These are phyloP conservation scores for Fulica atra DNA, from an alignment of 2,113 vertebrate species.

Conservation along the genomic window DNA sequence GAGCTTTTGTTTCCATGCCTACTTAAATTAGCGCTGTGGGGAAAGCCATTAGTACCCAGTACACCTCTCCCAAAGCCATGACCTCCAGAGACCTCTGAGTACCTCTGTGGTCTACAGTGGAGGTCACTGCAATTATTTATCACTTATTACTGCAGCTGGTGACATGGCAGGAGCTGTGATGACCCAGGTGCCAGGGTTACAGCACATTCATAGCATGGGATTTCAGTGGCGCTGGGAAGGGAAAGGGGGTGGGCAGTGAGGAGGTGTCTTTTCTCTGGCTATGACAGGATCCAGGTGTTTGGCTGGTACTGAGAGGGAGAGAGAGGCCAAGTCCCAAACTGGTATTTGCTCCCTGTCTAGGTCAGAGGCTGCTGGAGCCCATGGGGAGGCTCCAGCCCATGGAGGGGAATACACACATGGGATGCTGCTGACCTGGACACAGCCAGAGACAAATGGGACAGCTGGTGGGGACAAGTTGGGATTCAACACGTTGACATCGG, in stretches of 20 bases:
- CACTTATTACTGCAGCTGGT: not conserved
- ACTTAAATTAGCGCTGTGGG: not conserved
- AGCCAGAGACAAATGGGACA: fast-evolving
- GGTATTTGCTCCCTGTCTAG: not conserved
- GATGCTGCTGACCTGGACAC: not conserved
- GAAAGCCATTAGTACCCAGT: not conserved
- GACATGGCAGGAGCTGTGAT: not conserved
- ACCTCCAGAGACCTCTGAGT: not conserved
- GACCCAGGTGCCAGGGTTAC: not conserved
- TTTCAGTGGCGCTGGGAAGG: not conserved
- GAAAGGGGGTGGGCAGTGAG: no score
- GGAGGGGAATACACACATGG: not conserved
- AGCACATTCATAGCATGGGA: not conserved
- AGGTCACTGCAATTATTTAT: not conserved
- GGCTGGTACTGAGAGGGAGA: not conserved
- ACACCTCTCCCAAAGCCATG: not conserved
- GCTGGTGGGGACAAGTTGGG: not conserved
- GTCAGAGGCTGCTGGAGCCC: not conserved
- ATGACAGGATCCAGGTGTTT: not conserved
- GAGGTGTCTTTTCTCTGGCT: not conserved
- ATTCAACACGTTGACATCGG: not conserved
- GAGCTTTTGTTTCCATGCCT: not conserved
- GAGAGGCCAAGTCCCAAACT: not conserved
- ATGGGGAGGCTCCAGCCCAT: not conserved
- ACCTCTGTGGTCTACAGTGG: not conserved